Evolutionary conservation across 2,113 vertebrate species (phyloP), one percentile per base, ranked within the genome.

Genomic region (Girardinichthys multiradiatus): DNA sequence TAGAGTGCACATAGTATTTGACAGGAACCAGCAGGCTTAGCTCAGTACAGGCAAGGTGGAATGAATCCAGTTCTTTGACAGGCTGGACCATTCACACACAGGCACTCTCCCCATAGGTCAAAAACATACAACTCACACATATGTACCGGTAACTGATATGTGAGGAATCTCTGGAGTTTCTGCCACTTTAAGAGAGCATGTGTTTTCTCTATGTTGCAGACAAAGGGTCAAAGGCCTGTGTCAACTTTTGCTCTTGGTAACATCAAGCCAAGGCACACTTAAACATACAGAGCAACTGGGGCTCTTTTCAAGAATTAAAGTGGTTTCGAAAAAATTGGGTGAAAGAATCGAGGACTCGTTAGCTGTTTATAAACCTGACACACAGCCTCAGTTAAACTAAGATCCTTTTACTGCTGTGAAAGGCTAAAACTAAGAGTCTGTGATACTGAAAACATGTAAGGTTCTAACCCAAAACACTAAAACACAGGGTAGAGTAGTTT

Each of bases 141-240:
- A 30, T 57, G n/a, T 11, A 71, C 39, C 14, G 21, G 66, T 82
- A 80, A 80, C 14, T 79, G 68, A 78, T 86, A 62, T 76, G 76
- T 83, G 74, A 86, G 80, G 75, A 86, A 89, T 89, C 70, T 89
- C 14, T 58, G 4, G 64, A 74, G 83, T 81, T 80, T 31, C 79
- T 89, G 86, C 80, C 77, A 81, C 81, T 85, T 77, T 75, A 82
- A 84, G 70, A 89, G 85, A 87, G 85, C 83, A 83, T 84, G 82
- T 86, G 85, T 89, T 87, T 86, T 81, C 69, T 68, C 70, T 89
- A 72, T 74, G 75, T 29, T 37, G 73, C 1, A 61, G n/a, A 60
- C 70, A 70, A 73, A 33, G 63, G 74, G 77, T 82, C 80, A 74
- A 68, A 65, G 77, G 74, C 82, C 81, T 87, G 74, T 79, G 75